Evolutionary conservation across 37 sponge, comb jelly and placozoan species (phyloP).

Genomic region (Cladorhizidae sp.): DNA sequence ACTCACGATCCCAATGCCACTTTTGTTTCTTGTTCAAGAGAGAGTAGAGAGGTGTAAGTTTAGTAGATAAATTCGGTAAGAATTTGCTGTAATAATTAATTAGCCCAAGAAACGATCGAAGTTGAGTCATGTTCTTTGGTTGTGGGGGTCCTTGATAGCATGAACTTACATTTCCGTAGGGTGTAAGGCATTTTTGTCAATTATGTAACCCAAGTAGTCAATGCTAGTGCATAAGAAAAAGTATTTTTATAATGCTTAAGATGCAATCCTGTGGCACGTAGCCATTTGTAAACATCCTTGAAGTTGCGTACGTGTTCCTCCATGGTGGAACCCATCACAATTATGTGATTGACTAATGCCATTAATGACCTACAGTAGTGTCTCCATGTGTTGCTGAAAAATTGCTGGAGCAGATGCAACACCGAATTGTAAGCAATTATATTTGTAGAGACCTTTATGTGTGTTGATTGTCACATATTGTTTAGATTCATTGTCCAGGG

Average conservation of each 20-base stretch:
- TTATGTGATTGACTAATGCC: not conserved
- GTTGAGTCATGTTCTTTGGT: slow-evolving; percentile 1
- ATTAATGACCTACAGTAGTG: not conserved
- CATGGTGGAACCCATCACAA: too few species aligned
- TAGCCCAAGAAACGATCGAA: not conserved
- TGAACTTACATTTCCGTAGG: not conserved
- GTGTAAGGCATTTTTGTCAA: not conserved
- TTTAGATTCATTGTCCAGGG: not conserved
- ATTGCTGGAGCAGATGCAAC: not conserved
- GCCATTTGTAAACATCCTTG: not conserved
- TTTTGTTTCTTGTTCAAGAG: slow-evolving; percentile 20
- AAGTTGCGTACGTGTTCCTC: too few species aligned
- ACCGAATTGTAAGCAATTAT: too few species aligned
- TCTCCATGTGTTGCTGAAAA: slow-evolving; percentile 1
- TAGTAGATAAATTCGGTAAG: slow-evolving; percentile 25
- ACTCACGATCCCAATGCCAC: slow-evolving; percentile 34
- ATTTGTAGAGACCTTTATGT: too few species aligned
- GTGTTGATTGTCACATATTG: too few species aligned
- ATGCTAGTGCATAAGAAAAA: not conserved
- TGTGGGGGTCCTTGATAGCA: slow-evolving; percentile 10
- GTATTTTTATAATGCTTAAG: slow-evolving; percentile 4
- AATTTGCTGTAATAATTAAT: slow-evolving; percentile 7
- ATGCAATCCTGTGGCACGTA: not conserved
- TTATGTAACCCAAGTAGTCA: not conserved
- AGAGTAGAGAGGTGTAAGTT: slow-evolving; percentile 35